phyloP scores from a whole-genome alignment of 2,797 vertebrate genomes.

The Pygocentrus nattereri region DNA sequence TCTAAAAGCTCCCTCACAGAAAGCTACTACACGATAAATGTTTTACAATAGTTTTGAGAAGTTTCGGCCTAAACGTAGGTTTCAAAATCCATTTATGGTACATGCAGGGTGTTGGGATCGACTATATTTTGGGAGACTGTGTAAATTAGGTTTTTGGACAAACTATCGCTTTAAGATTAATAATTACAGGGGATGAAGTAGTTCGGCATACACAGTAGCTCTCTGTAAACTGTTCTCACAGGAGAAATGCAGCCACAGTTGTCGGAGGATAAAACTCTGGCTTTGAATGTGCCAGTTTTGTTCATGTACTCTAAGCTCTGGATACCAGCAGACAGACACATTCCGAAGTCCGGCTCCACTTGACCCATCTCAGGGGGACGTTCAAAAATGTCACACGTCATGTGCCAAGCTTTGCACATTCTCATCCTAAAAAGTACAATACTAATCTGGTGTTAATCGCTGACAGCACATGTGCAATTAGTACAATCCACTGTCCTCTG shows the following conservation, averaged over 20 bases:
- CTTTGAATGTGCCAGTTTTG: neutral
- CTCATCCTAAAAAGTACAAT: neutral
- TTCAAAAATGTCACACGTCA: neutral
- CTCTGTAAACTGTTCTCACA: neutral
- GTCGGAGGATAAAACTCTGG: conserved; percentile 28
- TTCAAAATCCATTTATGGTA: no score
- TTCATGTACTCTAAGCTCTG: conserved; percentile 3
- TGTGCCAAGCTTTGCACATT: conserved; percentile 1
- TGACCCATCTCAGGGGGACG: neutral
- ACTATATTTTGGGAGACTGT: neutral
- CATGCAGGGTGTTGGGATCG: no score
- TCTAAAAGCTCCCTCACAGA: no score
- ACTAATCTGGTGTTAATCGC: neutral
- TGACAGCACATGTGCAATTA: neutral
- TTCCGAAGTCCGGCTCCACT: conserved; percentile 4
- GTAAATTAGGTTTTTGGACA: neutral
- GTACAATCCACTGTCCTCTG: neutral
- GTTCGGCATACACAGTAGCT: neutral
- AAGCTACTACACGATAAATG: no score
- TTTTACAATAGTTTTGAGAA: no score
- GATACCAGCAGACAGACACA: neutral
- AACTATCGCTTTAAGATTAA: neutral
- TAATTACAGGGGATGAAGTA: neutral
- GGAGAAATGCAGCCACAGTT: conserved; percentile 34
- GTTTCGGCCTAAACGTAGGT: no score